A percentile compares a stretch with the other conserved stretches of the same genome.
Conservation (phyloP, 1,140 invertebrate genomes). For the Tetragnatha versicolor region DNA sequence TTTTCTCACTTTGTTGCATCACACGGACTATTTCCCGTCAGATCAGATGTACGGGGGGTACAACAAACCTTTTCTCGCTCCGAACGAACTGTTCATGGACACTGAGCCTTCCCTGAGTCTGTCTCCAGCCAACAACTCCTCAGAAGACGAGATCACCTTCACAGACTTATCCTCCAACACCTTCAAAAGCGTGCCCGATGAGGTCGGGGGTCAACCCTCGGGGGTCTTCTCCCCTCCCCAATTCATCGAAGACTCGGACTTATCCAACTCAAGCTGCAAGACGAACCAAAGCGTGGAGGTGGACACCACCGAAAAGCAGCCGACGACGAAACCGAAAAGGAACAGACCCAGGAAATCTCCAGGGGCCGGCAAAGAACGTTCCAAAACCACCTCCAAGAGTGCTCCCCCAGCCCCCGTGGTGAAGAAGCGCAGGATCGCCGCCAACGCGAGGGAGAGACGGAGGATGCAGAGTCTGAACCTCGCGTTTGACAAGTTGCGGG, state of each 20-base stretch:
- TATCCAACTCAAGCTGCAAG: constrained; percentile 17
- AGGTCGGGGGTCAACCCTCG: neutral
- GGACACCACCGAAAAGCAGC: neutral
- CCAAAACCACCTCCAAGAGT: neutral
- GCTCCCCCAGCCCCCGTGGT: constrained; percentile 68
- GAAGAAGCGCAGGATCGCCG: constrained; percentile 84
- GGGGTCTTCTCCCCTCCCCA: neutral
- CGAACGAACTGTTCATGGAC: neutral
- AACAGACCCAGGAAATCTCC: neutral
- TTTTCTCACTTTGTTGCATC: constrained; percentile 7
- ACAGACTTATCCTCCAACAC: constrained; percentile 41
- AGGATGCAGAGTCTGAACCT: constrained; percentile 95
- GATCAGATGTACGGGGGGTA: neutral
- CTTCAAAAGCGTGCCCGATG: neutral
- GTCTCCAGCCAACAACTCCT: neutral
- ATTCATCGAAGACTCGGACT: constrained; percentile 30
- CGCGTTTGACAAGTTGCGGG: constrained; percentile 88
- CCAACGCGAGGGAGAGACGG: constrained; percentile 89
- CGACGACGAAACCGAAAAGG: neutral
- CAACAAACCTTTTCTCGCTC: neutral
- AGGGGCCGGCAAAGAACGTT: neutral
- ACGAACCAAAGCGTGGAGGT: constrained; percentile 17
- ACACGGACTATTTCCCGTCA: neutral
- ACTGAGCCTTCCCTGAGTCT: neutral
- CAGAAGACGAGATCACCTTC: constrained; percentile 19